A percentile compares a stretch with the other conserved stretches of the same genome.
Conservation (phyloP, 2,113 vertebrate genomes). For the Pithys albifrons region DNA sequence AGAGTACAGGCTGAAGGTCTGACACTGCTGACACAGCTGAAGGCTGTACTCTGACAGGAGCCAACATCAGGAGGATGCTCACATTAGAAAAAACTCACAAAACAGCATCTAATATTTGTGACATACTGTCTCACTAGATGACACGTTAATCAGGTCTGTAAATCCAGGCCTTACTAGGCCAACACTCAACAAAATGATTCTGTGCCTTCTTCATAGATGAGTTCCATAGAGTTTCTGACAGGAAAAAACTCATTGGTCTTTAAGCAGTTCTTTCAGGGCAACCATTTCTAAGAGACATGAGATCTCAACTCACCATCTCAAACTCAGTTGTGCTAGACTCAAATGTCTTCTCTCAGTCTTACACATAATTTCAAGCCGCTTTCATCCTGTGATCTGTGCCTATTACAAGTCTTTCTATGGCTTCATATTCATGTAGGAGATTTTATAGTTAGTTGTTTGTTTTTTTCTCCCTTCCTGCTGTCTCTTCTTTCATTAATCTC, state of each 20-base stretch:
- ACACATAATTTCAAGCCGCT: background rate
- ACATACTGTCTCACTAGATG: background rate
- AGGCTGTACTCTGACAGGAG: too few relatives aligned
- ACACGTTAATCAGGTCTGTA: background rate
- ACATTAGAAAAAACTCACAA: background rate
- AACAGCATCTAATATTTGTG: background rate
- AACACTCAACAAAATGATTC: background rate
- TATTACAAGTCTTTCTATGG: background rate
- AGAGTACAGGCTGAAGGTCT: background rate
- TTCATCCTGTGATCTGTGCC: background rate
- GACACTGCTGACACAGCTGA: too few relatives aligned
- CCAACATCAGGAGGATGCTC: background rate
- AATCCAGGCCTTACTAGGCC: background rate
- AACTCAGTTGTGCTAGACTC: background rate
- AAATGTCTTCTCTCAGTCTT: background rate
- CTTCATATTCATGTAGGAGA: background rate
- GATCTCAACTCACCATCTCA: background rate
- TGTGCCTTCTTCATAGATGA: background rate
- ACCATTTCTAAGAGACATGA: background rate
- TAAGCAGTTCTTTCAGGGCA: background rate
- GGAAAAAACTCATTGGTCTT: background rate
- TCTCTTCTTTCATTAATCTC: background rate
- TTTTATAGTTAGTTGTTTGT: background rate
- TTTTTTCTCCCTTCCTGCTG: rapidly evolving
- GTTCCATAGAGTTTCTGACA: background rate